phyloP scores from a whole-genome alignment of 2,113 vertebrate species.

The Grammomys dolichurus region DNA sequence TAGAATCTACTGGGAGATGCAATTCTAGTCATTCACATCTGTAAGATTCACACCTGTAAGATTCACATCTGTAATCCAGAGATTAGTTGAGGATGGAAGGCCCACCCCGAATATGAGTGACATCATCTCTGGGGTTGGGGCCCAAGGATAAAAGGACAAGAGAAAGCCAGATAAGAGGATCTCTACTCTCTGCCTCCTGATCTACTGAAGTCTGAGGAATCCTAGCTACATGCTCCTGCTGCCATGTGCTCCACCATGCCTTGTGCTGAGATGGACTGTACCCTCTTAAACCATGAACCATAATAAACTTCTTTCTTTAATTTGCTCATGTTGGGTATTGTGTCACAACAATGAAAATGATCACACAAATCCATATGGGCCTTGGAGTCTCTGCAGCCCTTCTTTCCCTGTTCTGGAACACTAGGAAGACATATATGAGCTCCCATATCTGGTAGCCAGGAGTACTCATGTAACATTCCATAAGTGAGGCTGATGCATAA shows the following conservation, averaged over 20 bases:
- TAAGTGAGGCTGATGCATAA: neutral
- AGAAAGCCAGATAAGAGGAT: neutral
- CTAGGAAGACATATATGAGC: neutral
- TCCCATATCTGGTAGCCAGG: neutral
- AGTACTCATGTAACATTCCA: neutral
- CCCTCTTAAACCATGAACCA: neutral
- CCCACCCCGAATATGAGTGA: neutral
- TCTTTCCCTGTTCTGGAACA: too few relatives aligned
- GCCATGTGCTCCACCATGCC: neutral
- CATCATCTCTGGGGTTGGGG: neutral
- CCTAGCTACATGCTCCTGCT: neutral
- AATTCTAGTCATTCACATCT: neutral
- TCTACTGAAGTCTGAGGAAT: too few relatives aligned
- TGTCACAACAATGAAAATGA: neutral
- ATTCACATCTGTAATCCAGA: neutral
- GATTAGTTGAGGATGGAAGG: neutral
- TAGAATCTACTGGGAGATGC: neutral
- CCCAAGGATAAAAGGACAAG: neutral
- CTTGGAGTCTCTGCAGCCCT: neutral
- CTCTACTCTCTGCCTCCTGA: neutral
- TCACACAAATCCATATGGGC: accelerated
- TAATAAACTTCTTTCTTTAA: neutral
- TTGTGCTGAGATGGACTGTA: neutral
- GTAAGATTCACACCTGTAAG: too few relatives aligned
- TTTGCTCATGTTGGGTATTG: too few relatives aligned